Evolutionary conservation across 2,888 invertebrate genomes (phyloP).

Genomic region (Coenonympha glycerion): DNA sequence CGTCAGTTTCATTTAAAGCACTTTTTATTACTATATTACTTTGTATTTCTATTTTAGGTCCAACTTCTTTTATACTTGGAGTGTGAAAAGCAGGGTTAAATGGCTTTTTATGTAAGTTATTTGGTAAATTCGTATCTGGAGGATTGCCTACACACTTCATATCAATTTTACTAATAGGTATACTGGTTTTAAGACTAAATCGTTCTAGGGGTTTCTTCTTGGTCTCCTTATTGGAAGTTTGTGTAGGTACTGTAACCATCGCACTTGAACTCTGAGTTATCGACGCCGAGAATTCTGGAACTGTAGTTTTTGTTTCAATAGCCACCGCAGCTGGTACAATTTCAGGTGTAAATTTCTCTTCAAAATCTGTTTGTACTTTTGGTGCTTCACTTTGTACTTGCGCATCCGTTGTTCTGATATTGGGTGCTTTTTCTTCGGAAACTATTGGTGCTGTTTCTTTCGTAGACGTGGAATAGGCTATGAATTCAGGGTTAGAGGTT

Average conservation of each 20-base stretch:
- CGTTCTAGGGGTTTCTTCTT: constrained; percentile 58
- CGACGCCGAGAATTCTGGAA: constrained; percentile 48
- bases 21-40: constrained; percentile 62
- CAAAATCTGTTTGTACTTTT: constrained; percentile 53
- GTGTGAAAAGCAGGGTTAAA: constrained; percentile 43
- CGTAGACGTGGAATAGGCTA: constrained; percentile 31
- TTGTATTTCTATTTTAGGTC: constrained; percentile 58
- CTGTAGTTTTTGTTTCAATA: constrained; percentile 35
- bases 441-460: constrained; percentile 32
- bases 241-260: constrained; percentile 43
- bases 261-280: constrained; percentile 54
- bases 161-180: constrained; percentile 69
- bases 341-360: constrained; percentile 60
- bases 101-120: constrained; percentile 32
- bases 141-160: constrained; percentile 59
- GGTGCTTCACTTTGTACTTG: constrained; percentile 29
- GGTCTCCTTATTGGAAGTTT: constrained; percentile 39
- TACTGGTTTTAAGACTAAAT: constrained; percentile 68
- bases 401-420: constrained; percentile 29
- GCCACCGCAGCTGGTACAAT: constrained; percentile 43
- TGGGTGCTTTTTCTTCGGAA: constrained; percentile 30
- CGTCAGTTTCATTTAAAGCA: constrained; percentile 47
- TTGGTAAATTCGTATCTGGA: constrained; percentile 42
- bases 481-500: constrained; percentile 37
- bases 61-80: constrained; percentile 32